A percentile compares a stretch with the other conserved stretches of the same genome.
phyloP scores from a whole-genome alignment of 2,113 vertebrate species.

The Prochilodus magdalenae region DNA sequence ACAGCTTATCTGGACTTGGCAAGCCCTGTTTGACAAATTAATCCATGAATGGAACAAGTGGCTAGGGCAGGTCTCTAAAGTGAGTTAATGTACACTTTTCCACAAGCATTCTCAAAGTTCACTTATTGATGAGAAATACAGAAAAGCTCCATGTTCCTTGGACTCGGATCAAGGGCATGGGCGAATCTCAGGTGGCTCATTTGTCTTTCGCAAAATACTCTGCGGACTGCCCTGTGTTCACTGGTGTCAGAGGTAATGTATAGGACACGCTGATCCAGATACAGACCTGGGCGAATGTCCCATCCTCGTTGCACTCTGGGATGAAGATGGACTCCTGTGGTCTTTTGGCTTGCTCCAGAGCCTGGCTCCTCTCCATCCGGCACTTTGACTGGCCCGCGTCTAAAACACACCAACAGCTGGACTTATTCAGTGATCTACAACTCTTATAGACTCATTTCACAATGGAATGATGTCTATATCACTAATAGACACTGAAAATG shows the following conservation, averaged over 20 bases:
- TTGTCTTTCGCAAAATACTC: background rate
- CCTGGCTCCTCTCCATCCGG: slow-evolving; percentile 87
- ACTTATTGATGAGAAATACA: slow-evolving; percentile 42
- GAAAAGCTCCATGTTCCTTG: slow-evolving; percentile 3
- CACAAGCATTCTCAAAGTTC: slow-evolving; percentile 25
- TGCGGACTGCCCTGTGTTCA: background rate
- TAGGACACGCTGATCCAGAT: background rate
- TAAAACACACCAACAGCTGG: slow-evolving; percentile 62
- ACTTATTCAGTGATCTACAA: background rate
- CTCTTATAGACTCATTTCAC: background rate
- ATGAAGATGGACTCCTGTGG: slow-evolving; percentile 95
- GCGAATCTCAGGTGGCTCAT: slow-evolving; percentile 6
- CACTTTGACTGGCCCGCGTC: slow-evolving; percentile 94
- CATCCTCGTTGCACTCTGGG: slow-evolving; percentile 95
- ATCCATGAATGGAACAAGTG: slow-evolving; percentile 13
- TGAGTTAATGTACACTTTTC: slow-evolving; percentile 31
- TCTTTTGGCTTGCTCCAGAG: slow-evolving; percentile 88
- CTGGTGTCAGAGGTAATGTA: slow-evolving; percentile 20
- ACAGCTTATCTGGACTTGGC: slow-evolving; percentile 38
- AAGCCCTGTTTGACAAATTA: slow-evolving; percentile 27
- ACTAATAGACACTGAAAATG: background rate
- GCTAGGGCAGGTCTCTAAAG: slow-evolving; percentile 26
- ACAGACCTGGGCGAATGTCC: slow-evolving; percentile 93
- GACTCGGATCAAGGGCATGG: background rate
- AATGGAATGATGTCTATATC: background rate